Conservation (phyloP, 2,888 invertebrate genomes). For the Hemaris fuciformis region DNA sequence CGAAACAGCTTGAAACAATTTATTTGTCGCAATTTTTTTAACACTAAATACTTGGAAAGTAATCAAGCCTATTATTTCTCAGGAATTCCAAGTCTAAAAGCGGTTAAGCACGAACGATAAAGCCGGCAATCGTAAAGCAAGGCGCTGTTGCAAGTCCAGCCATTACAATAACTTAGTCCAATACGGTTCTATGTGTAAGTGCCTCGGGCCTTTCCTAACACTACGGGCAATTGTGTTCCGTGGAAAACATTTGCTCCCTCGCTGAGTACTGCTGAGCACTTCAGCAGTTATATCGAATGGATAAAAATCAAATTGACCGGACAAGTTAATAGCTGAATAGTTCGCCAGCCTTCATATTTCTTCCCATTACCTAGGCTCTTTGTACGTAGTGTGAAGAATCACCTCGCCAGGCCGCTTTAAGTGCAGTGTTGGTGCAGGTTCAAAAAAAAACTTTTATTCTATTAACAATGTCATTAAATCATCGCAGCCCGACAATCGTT, state of each 20-base stretch:
- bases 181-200: slow-evolving; percentile 27
- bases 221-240: not conserved
- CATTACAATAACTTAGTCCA: slow-evolving; percentile 29
- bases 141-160: slow-evolving; percentile 25
- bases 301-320: not conserved
- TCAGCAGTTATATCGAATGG: not conserved
- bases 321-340: not conserved
- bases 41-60: slow-evolving; percentile 6
- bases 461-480: too few species aligned
- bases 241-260: not conserved
- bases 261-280: not conserved
- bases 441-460: too few species aligned
- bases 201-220: slow-evolving; percentile 11
- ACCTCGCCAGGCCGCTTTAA: too few species aligned
- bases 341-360: too few species aligned
- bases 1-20: not conserved
- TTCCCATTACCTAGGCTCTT: too few species aligned
- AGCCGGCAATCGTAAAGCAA: slow-evolving; percentile 29
- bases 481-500: too few species aligned
- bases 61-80: slow-evolving; percentile 7
- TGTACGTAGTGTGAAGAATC: too few species aligned
- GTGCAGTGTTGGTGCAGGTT: too few species aligned
- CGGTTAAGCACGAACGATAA: slow-evolving; percentile 24
- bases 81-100: slow-evolving; percentile 21
- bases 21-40: slow-evolving; percentile 9